Evolutionary conservation across 2,113 vertebrate genomes (phyloP), one percentile per base, ranked within the genome.

Genomic region (Pristiophorus japonicus): DNA sequence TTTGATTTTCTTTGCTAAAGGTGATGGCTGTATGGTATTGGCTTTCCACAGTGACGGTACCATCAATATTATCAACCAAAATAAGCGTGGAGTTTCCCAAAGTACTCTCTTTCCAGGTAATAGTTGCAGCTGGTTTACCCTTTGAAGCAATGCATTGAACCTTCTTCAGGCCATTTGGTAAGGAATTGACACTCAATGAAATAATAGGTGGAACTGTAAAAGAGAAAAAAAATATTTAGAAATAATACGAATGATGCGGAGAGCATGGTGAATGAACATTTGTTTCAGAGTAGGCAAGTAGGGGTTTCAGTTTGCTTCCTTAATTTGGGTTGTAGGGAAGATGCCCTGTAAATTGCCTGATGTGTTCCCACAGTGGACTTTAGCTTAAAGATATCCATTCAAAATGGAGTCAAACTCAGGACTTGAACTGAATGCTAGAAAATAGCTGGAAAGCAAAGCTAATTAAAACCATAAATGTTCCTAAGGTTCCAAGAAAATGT

Each of bases 81-180:
- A 55, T 88, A 10, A 11, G 24, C 2, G 85, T 88, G 85, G 10
- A 59, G 51, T 88, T 88, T 55, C 51, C 85, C 55, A 34, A 27
- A 88, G 51, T 88, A 88, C 59, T 55, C 10, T 88, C 47, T 55
- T 88, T 88, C 85, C 85, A 88, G 85, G 85, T 51, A 88, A 88
- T 88, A 88, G 27, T 59, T 30, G 85, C 85, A 14, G 51, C 85
- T 55, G 85, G 85, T 88, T 88, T 88, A 59, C 85, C 45, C 24
- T 55, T 88, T 10, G 24, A 51, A 59, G 85, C 85, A 55, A 59
- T 88, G 27, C 85, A 88, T 55, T 34, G 47, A 55, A 88, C 22
- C 85, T 59, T 88, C 47, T 88, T 88, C 47, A 30, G 10, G 1
- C 85, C 85, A 88, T 88, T 88, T 88, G 85, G 85, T 59, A 88